Percentiles rank a stretch among this genome's conserved stretches.
These are phyloP conservation scores for Opisthograptis luteolata DNA, from an alignment of 2,888 invertebrate species.

Conservation along the genomic window DNA sequence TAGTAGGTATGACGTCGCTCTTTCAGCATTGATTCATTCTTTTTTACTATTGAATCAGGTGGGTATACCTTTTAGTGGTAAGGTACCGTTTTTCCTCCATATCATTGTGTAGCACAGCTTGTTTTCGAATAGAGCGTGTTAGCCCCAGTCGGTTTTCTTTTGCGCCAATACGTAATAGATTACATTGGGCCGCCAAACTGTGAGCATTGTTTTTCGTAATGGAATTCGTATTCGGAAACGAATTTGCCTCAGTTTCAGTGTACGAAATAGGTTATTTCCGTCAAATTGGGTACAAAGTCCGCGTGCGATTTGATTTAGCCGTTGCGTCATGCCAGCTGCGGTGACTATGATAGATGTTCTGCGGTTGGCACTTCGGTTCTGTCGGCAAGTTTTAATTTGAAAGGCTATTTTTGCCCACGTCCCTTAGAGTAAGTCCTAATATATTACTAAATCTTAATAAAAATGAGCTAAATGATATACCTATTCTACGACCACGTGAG, in stretches of 20 bases:
- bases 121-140: too few species aligned
- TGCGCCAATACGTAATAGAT: constrained; percentile 21
- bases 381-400: constrained; percentile 13
- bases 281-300: constrained; percentile 36
- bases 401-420: constrained; percentile 10
- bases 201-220: constrained; percentile 62
- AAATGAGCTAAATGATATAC: too few species aligned
- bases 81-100: too few species aligned
- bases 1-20: too few species aligned
- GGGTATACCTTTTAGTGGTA: too few species aligned
- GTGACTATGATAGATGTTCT: constrained; percentile 28
- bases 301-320: constrained; percentile 35
- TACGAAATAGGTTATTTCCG: constrained; percentile 37
- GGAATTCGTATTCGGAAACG: constrained; percentile 48
- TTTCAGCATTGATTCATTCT: too few species aligned
- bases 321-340: constrained; percentile 30
- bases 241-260: constrained; percentile 31
- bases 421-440: neutral
- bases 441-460: neutral
- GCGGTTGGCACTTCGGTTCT: constrained; percentile 20
- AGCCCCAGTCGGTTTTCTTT: constrained; percentile 24
- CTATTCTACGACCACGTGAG: too few species aligned
- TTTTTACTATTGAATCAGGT: too few species aligned
- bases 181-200: constrained; percentile 44
- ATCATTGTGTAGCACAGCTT: too few species aligned